Evolutionary conservation across 2,888 invertebrate species (phyloP).

Genomic region (Teinopalpus imperialis): DNA sequence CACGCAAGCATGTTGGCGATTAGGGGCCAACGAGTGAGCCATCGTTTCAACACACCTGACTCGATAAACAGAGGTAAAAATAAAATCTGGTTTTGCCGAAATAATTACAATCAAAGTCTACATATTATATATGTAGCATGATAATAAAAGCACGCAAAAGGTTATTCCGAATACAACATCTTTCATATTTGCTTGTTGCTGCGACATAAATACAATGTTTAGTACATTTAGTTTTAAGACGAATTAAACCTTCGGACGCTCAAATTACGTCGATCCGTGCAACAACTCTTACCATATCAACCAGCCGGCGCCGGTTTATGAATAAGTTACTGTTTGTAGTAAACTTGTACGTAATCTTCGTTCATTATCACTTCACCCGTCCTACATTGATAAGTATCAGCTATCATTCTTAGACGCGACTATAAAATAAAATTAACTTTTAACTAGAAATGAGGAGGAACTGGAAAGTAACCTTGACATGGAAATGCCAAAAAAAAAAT

Average conservation of each 20-base stretch:
- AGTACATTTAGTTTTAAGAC: too few relatives aligned
- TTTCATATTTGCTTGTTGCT: too few relatives aligned
- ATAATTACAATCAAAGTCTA: slow-evolving; percentile 9
- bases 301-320: neutral
- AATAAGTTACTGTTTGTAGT: slow-evolving; percentile 7
- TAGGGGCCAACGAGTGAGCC: slow-evolving; percentile 67
- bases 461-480: slow-evolving; percentile 55
- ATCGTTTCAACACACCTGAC: slow-evolving; percentile 70
- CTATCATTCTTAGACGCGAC: neutral
- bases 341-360: slow-evolving; percentile 1
- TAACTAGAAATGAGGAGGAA: slow-evolving; percentile 29
- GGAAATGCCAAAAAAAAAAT: slow-evolving; percentile 20
- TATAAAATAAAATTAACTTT: slow-evolving; percentile 13
- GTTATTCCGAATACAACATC: too few relatives aligned
- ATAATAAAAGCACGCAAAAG: neutral
- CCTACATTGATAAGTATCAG: too few relatives aligned
- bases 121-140: neutral
- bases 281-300: neutral
- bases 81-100: slow-evolving; percentile 47
- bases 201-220: neutral
- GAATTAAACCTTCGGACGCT: slow-evolving; percentile 1
- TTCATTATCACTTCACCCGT: too few relatives aligned
- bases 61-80: slow-evolving; percentile 49
- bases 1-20: slow-evolving; percentile 67
- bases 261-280: slow-evolving; percentile 4